Conservation (phyloP, 2,888 invertebrate species). For the Polymixis flavicincta region DNA sequence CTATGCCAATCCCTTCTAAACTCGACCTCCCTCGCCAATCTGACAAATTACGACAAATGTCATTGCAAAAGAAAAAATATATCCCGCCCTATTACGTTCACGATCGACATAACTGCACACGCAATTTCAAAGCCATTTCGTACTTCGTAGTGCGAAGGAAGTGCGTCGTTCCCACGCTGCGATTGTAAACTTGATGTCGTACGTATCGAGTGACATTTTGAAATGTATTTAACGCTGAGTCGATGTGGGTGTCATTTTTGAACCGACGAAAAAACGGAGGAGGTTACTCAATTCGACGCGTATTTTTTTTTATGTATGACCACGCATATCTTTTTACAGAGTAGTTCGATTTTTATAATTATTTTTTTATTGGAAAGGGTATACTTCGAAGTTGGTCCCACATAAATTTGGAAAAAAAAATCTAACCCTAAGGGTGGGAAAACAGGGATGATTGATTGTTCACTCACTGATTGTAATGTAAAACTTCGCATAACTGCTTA, state of each 20-base stretch:
- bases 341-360: no score
- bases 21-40: not conserved
- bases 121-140: constrained; percentile 55
- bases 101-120: constrained; percentile 33
- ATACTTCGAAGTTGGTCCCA: no score
- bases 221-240: constrained; percentile 13
- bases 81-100: constrained; percentile 12
- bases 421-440: no score
- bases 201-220: constrained; percentile 29
- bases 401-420: no score
- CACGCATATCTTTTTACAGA: no score
- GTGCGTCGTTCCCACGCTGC: constrained; percentile 43
- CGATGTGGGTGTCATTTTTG: constrained; percentile 26
- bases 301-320: no score
- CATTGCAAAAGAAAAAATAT: constrained; percentile 23
- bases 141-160: constrained; percentile 30
- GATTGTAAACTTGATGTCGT: constrained; percentile 23
- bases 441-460: no score
- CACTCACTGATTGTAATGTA: no score
- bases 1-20: not conserved
- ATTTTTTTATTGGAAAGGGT: no score
- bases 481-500: no score
- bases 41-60: constrained; percentile 21
- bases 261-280: no score
- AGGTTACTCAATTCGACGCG: no score